A percentile compares a stretch with the other conserved stretches of the same genome.
Conservation (phyloP, 2,797 vertebrate genomes). For the Epinephelus awoara region DNA sequence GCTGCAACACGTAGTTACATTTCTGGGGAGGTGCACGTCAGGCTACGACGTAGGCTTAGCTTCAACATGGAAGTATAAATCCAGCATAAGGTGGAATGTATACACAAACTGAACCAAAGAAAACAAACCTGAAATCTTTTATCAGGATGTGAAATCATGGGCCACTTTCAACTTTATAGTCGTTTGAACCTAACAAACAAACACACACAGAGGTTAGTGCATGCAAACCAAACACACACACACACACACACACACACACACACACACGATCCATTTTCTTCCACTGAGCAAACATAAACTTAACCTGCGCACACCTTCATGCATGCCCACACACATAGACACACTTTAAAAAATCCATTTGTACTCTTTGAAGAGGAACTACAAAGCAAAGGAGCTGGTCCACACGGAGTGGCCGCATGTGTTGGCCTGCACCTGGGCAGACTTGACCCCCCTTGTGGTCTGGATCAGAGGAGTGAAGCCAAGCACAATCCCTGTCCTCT, state of each 20-base stretch:
- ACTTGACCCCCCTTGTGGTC: conserved; percentile 62
- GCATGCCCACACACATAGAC: conserved; percentile 15
- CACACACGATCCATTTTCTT: conserved; percentile 44
- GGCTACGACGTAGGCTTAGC: no score
- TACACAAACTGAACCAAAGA: conserved; percentile 40
- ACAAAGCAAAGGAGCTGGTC: conserved; percentile 39
- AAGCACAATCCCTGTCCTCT: conserved; percentile 67
- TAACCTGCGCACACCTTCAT: conserved; percentile 22
- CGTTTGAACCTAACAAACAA: conserved; percentile 43
- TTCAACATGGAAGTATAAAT: no score
- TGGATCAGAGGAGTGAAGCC: conserved; percentile 67
- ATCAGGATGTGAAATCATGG: conserved; percentile 57
- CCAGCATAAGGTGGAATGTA: not conserved
- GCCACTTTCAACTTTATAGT: conserved; percentile 53
- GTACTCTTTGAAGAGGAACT: conserved; percentile 61
- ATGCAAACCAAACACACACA: conserved; percentile 18
- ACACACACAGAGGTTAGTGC: conserved; percentile 37
- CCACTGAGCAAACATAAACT: conserved; percentile 23
- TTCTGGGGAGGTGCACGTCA: no score
- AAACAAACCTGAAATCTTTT: conserved; percentile 65
- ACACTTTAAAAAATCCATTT: conserved; percentile 55
- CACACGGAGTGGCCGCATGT: conserved; percentile 24
- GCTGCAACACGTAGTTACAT: no score
- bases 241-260: not conserved
- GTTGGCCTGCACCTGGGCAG: conserved; percentile 37